phyloP scores from a whole-genome alignment of 2,888 invertebrate genomes.

The Athetis lepigone region DNA sequence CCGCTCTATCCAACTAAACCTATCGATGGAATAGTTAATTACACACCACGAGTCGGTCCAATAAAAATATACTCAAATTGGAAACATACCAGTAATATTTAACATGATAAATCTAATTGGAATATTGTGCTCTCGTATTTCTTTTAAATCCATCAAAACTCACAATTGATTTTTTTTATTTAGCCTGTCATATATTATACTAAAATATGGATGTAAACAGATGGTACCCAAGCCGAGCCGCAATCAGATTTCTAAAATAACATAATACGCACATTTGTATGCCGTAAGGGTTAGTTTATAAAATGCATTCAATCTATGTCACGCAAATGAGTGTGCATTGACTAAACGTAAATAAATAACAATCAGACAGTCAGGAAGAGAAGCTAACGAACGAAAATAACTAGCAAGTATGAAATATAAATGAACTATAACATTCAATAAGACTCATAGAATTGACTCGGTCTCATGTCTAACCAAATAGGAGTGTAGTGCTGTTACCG shows the following conservation, averaged over 20 bases:
- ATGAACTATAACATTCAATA: conserved; percentile 29
- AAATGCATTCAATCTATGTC: conserved; percentile 49
- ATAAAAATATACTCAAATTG: conserved; percentile 31
- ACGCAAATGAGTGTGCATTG: conserved; percentile 51
- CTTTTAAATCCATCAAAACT: conserved; percentile 3
- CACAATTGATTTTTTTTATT: not conserved
- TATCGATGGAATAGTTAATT: conserved; percentile 58
- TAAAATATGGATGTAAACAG: conserved; percentile 46
- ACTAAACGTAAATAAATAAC: conserved; percentile 47
- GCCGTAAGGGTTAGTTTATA: conserved; percentile 42
- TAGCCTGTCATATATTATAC: conserved; percentile 30
- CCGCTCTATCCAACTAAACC: conserved; percentile 51
- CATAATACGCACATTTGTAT: conserved; percentile 55
- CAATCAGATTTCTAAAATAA: conserved; percentile 39
- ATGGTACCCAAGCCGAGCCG: conserved; percentile 23
- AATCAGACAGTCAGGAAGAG: conserved; percentile 33
- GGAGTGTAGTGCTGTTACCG: not conserved
- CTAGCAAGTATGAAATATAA: conserved; percentile 25
- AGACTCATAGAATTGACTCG: conserved; percentile 6
- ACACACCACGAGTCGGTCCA: conserved; percentile 25
- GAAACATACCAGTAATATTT: conserved; percentile 28
- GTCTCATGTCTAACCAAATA: conserved; percentile 19
- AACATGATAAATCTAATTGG: conserved; percentile 44
- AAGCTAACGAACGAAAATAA: conserved; percentile 42
- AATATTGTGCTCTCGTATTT: conserved; percentile 30